Evolutionary conservation across 2,113 vertebrate genomes (phyloP).

Genomic region (Otolemur garnettii): DNA sequence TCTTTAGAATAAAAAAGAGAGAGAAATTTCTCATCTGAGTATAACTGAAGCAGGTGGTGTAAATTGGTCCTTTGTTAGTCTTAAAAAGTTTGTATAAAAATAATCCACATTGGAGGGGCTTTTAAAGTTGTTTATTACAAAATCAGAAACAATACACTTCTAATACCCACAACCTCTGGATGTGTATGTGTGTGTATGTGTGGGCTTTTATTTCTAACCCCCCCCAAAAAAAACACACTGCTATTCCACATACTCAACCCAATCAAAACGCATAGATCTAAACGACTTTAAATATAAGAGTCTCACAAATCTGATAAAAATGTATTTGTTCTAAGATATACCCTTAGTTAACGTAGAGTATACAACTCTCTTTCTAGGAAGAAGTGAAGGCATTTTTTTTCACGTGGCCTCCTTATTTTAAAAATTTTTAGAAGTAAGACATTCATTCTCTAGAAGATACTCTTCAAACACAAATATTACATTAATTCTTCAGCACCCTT

Average conservation of each 20-base stretch:
- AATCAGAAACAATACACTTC: constrained; percentile 63
- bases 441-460: neutral
- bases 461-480: neutral
- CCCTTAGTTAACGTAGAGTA: constrained; percentile 31
- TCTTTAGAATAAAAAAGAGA: neutral
- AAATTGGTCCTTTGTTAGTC: constrained; percentile 80
- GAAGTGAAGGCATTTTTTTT: neutral
- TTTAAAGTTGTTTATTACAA: neutral
- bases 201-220: constrained; percentile 45
- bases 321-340: constrained; percentile 58
- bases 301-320: constrained; percentile 51
- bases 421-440: constrained; percentile 1
- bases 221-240: constrained; percentile 48
- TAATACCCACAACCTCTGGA: constrained; percentile 66
- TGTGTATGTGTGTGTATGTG: neutral
- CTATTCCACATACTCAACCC: constrained; percentile 42
- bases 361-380: neutral
- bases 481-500: neutral
- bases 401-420: neutral
- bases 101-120: constrained; percentile 37
- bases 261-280: constrained; percentile 62
- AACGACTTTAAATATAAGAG: constrained; percentile 56
- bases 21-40: constrained; percentile 61
- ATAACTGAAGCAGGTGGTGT: constrained; percentile 76
- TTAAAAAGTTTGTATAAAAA: constrained; percentile 74